Base-by-base conservation (phyloP, 2,888 invertebrate genomes). In the Portevinia maculata region DNA sequence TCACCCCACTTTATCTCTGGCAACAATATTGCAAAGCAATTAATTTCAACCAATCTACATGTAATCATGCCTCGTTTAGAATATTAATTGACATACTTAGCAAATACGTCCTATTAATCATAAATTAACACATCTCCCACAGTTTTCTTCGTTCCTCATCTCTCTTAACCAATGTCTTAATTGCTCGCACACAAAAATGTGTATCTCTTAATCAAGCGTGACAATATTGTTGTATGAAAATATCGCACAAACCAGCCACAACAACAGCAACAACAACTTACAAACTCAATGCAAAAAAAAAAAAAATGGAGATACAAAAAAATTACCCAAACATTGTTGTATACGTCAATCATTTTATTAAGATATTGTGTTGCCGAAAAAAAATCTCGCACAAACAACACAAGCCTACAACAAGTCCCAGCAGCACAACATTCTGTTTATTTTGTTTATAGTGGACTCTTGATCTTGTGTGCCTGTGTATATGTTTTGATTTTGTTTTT, bases 301-400 rank as follows among this genome's bases (percentile, higher is more conserved):
- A 17, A 41, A 53, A 39, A 64, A 59, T 11, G 11, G 21, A 39
- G 15, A 44, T 44, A 44, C 44, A 69, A 67, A 55, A n/a, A 55
- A 34, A 24, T 34, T 41, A 37, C 57, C 67, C 30, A 59, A 76
- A 84, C 76, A 78, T 75, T 84, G 78, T 79, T 79, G 69, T 62
- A 24, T 24, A 84, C 85, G 86, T 85, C 86, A 86, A 86, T 86
- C 85, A 86, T 85, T 85, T 85, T 85, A 85, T 86, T 85, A 85
- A 85, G 79, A 79, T 53, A 84, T 74, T 69, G 62, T 69, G 59
- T 73, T 69, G 78, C 78, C 78, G 44, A 78, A 84, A 75, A 59
- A 32, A 60, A 76, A 70, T 64, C 50, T 32, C 46, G 13, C 46
- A 46, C 59, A 67, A 79, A 46, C 30, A 59, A 48, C 37, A 19